Evolutionary conservation across 2,797 vertebrate genomes (phyloP), one percentile per base, ranked within the genome.

Genomic region (Tenualosa thibaudeaui): DNA sequence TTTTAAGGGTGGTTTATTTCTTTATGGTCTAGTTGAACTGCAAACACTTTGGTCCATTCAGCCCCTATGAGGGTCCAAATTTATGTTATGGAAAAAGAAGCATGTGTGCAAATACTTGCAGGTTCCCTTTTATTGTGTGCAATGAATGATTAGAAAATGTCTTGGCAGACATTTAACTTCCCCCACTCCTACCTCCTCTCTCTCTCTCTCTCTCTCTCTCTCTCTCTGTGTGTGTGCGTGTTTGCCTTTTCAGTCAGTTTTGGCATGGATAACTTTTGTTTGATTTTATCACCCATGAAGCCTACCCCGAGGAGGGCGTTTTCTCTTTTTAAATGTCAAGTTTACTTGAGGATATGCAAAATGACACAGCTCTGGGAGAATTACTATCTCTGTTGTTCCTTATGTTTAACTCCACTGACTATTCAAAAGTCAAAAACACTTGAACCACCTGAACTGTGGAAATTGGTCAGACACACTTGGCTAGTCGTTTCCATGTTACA

Each of bases 261-360:
- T n/a, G 58, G n/a, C 58, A 62, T 62, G n/a, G 58, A 24, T 24
- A 62, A 7, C 7, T 24, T 24, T 83, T 82, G 68, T 88, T 87
- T 86, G 81, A 92, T 93, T 50, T 95, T 96, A 78, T 99, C 97
- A 0, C 88, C 31, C 12, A 13, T 71, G 26, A 71, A 71, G 65
- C 31, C 65, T 71, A 40, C 31, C 65, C 3, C 6, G 2, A 71
- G 12, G 65, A 46, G 40, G 71, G 71, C 17, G 71, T 75, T 37
- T 43, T 19, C 71, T 99, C 90, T 96, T 96, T 81, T 78, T 46
- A 78, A 78, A 78, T 78, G 71, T 78, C 71, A 78, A 78, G 71
- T 78, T 43, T 46, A 78, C 71, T 43, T 8, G 71, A 78, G 71
- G 71, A 78, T 78, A 78, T 43, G 40, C 71, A 46, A 78, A 78